These are phyloP conservation scores for Drosophila rhopaloa DNA, from an alignment of 1,140 invertebrate species.

Conservation along the genomic window DNA sequence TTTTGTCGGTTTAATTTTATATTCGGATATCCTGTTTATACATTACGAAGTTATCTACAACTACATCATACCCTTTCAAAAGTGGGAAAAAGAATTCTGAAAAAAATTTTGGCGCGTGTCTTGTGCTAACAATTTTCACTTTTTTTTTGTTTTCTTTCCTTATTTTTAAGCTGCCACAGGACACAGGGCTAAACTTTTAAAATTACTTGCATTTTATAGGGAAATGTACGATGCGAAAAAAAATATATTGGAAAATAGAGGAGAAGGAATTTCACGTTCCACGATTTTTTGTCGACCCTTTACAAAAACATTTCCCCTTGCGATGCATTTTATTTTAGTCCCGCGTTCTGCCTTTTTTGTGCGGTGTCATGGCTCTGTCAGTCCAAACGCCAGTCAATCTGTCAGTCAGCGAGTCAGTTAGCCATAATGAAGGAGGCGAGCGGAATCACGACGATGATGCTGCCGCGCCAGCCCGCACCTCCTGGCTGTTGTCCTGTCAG, in stretches of 20 bases:
- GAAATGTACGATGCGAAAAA: conserved; percentile 9
- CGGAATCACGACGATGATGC: conserved; percentile 55
- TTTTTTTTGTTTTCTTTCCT: conserved; percentile 19
- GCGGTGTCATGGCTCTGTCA: conserved; percentile 65
- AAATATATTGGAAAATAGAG: conserved; percentile 57
- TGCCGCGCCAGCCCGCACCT: not conserved
- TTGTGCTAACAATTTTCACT: conserved; percentile 69
- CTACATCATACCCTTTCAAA: too few species aligned
- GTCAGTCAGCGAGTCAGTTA: conserved; percentile 79
- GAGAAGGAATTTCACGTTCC: conserved; percentile 18
- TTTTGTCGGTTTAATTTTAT: too few species aligned
- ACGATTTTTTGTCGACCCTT: conserved; percentile 12
- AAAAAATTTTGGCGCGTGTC: conserved; percentile 71
- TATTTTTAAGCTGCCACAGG: conserved; percentile 64
- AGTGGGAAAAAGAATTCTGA: not conserved
- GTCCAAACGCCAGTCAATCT: conserved; percentile 77
- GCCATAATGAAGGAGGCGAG: conserved; percentile 70
- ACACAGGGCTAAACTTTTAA: conserved; percentile 64
- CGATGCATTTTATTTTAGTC: conserved; percentile 40
- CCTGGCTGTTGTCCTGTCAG: conserved; percentile 29
- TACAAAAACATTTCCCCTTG: conserved; percentile 39
- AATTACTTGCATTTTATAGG: conserved; percentile 75
- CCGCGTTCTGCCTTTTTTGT: conserved; percentile 54
- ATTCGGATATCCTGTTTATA: not conserved
- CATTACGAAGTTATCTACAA: not conserved